phyloP scores from a whole-genome alignment of 2,113 vertebrate genomes.

The Serilophus lunatus region DNA sequence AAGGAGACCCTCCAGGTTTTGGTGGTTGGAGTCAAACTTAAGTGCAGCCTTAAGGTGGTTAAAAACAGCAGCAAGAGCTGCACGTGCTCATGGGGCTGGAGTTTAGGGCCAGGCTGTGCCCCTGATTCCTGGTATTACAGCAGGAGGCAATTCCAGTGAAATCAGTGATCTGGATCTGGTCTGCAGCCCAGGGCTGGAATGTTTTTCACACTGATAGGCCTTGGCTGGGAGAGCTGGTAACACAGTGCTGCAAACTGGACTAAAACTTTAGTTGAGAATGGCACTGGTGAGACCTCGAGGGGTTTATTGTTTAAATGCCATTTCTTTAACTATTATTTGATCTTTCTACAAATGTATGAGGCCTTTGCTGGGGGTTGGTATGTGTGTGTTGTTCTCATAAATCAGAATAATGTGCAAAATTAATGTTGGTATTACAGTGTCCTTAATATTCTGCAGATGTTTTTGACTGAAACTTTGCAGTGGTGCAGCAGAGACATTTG shows the following conservation, averaged over 20 bases:
- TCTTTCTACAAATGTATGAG: not conserved
- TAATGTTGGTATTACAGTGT: not conserved
- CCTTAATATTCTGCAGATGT: not conserved
- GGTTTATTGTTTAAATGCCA: not conserved
- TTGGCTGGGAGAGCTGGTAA: not conserved
- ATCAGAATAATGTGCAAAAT: not conserved
- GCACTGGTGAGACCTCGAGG: not conserved
- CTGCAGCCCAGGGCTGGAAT: rapidly evolving
- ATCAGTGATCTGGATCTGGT: not conserved
- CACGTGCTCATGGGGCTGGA: rapidly evolving
- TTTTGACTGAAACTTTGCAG: not conserved
- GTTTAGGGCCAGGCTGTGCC: not conserved
- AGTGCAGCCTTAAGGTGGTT: rapidly evolving
- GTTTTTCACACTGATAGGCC: not conserved
- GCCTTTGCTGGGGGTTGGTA: not conserved
- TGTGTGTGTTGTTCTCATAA: rapidly evolving
- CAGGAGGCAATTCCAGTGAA: not conserved
- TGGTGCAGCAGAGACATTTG: not conserved
- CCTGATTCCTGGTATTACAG: not conserved
- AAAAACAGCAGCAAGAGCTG: not conserved
- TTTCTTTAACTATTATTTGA: not conserved
- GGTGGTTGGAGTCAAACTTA: not conserved
- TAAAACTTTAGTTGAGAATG: not conserved
- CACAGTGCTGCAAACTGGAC: not conserved
- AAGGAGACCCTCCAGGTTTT: not conserved